Conservation (phyloP, 2,797 vertebrate species). For the Sebastes diaconus region DNA sequence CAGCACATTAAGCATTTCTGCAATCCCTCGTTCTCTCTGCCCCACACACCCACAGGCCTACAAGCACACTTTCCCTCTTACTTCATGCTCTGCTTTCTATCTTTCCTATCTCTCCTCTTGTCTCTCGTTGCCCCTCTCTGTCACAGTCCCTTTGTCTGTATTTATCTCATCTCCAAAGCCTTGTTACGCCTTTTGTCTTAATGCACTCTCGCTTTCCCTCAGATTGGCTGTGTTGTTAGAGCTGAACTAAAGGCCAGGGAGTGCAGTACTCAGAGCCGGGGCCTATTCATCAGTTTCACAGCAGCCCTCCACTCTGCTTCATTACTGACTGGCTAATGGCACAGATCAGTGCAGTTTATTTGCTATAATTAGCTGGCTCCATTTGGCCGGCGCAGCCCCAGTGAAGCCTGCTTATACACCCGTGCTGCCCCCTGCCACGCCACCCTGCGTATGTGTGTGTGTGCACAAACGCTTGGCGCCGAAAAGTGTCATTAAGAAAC, state of each 20-base stretch:
- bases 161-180: constrained; percentile 65
- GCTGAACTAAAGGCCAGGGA: constrained; percentile 66
- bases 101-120: constrained; percentile 3
- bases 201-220: constrained; percentile 48
- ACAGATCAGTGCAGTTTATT: constrained; percentile 82
- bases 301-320: constrained; percentile 69
- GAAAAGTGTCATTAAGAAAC: constrained; percentile 56
- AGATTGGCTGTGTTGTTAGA: constrained; percentile 53
- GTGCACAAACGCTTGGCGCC: constrained; percentile 10
- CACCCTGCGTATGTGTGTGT: not conserved
- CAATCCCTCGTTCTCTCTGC: constrained; percentile 21
- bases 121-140: constrained; percentile 14
- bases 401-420: constrained; percentile 45
- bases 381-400: constrained; percentile 60
- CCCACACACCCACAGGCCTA: constrained; percentile 38
- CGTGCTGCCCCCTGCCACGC: constrained; percentile 47
- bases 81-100: not conserved
- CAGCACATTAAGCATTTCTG: constrained; percentile 59
- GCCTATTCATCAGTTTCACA: constrained; percentile 77
- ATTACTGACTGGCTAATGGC: constrained; percentile 79
- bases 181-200: constrained; percentile 62
- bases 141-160: constrained; percentile 48
- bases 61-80: constrained; percentile 15
- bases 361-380: constrained; percentile 78
- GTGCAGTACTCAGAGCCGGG: constrained; percentile 52